Evolutionary conservation across 1,140 invertebrate species (phyloP).

Genomic region (Eriocheir sinensis): DNA sequence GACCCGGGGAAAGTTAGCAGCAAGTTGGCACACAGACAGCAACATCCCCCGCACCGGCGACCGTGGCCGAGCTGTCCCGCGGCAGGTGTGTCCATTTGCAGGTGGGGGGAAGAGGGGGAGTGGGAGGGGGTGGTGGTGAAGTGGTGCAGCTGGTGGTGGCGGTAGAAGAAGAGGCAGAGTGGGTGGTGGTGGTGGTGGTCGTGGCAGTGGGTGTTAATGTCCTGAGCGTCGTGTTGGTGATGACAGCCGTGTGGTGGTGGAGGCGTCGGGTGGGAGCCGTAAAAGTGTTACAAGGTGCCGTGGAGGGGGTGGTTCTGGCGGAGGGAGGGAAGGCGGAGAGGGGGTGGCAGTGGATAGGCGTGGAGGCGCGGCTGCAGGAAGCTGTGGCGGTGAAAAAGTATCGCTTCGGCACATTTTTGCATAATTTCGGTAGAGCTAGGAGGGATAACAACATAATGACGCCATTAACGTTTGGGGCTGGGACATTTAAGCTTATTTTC

Average conservation of each 20-base stretch:
- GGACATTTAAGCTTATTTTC: neutral
- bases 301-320: neutral
- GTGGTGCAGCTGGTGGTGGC: neutral
- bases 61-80: neutral
- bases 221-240: neutral
- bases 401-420: neutral
- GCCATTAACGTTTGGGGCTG: neutral
- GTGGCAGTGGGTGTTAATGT: too few species aligned
- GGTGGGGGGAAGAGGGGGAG: neutral
- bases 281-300: neutral
- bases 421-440: neutral
- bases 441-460: neutral
- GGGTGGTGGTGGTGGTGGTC: neutral
- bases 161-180: neutral
- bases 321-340: neutral
- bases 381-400: neutral
- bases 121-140: neutral
- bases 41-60: neutral
- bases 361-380: neutral
- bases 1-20: conserved; percentile 62
- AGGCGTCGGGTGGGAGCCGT: neutral
- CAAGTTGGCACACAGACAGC: conserved; percentile 33
- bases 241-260: neutral
- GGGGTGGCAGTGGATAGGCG: too few species aligned
- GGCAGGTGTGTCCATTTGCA: conserved; percentile 3